Conservation (phyloP, 1,140 invertebrate genomes). For the Drosophila varians region DNA sequence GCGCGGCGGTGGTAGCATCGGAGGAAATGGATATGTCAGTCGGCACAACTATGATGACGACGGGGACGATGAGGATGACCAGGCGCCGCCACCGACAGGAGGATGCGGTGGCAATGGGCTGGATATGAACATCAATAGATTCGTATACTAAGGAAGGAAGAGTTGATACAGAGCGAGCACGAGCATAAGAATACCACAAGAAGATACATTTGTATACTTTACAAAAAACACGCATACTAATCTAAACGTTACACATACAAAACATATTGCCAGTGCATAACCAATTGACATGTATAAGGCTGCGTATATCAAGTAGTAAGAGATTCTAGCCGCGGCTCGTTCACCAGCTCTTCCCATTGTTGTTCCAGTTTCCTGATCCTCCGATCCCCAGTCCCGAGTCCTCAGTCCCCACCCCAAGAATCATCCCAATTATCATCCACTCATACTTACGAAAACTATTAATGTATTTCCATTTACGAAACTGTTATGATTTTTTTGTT, state of each 20-base stretch:
- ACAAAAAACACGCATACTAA: constrained; percentile 50
- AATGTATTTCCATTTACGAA: constrained; percentile 67
- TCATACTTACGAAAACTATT: constrained; percentile 41
- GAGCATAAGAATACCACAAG: constrained; percentile 15
- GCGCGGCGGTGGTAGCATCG: constrained; percentile 32
- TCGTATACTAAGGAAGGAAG: constrained; percentile 58
- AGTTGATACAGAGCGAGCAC: constrained; percentile 9
- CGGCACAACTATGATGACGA: constrained; percentile 52
- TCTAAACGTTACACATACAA: constrained; percentile 46
- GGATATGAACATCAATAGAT: constrained; percentile 77
- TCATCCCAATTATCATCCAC: constrained; percentile 7
- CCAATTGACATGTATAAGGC: constrained; percentile 33
- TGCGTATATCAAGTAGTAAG: constrained; percentile 10
- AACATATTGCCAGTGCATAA: constrained; percentile 28
- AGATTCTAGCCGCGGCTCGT: constrained; percentile 9
- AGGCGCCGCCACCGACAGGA: constrained; percentile 66
- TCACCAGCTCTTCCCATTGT: constrained; percentile 22
- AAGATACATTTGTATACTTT: constrained; percentile 39
- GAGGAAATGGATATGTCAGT: constrained; percentile 28
- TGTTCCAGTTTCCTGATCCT: constrained; percentile 13
- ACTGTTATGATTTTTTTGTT: constrained; percentile 76
- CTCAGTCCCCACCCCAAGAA: constrained; percentile 7
- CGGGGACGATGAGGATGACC: constrained; percentile 68
- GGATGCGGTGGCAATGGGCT: constrained; percentile 75
- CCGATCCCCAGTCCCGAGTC: constrained; percentile 3